These are phyloP conservation scores for Sarcophaga caerulescens DNA, from an alignment of 2,888 invertebrate species.

Conservation along the genomic window DNA sequence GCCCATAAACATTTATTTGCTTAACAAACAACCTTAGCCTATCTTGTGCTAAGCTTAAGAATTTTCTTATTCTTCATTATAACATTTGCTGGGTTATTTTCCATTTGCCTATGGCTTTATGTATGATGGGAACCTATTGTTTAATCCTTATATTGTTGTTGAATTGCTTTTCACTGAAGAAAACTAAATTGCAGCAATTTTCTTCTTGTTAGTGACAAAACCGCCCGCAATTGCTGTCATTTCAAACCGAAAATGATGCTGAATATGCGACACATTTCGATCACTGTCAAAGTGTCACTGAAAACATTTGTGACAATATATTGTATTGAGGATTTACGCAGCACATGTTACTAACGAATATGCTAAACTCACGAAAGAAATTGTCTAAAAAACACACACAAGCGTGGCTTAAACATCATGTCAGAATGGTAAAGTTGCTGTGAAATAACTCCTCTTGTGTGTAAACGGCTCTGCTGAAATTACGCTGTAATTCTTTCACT, in stretches of 20 bases:
- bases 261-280: slow-evolving; percentile 78
- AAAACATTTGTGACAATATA: slow-evolving; percentile 77
- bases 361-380: slow-evolving; percentile 28
- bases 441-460: no score
- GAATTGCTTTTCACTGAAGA: neutral
- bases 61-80: neutral
- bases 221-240: slow-evolving; percentile 77
- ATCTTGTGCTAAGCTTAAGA: neutral
- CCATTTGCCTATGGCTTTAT: neutral
- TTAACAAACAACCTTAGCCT: neutral
- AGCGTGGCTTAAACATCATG: neutral
- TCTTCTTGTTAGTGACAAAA: slow-evolving; percentile 78
- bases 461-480: slow-evolving; percentile 16
- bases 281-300: slow-evolving; percentile 76
- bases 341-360: slow-evolving; percentile 49
- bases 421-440: no score
- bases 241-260: slow-evolving; percentile 65
- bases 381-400: slow-evolving; percentile 32
- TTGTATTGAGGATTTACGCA: slow-evolving; percentile 78
- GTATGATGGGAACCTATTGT: slow-evolving; percentile 43
- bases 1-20: slow-evolving; percentile 34
- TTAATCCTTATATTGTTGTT: slow-evolving; percentile 21
- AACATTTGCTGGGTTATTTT: slow-evolving; percentile 3
- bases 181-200: slow-evolving; percentile 78
- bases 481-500: slow-evolving; percentile 8